These are phyloP conservation scores for Stigmatopora argus DNA, from an alignment of 2,113 vertebrate species.

Conservation along the genomic window DNA sequence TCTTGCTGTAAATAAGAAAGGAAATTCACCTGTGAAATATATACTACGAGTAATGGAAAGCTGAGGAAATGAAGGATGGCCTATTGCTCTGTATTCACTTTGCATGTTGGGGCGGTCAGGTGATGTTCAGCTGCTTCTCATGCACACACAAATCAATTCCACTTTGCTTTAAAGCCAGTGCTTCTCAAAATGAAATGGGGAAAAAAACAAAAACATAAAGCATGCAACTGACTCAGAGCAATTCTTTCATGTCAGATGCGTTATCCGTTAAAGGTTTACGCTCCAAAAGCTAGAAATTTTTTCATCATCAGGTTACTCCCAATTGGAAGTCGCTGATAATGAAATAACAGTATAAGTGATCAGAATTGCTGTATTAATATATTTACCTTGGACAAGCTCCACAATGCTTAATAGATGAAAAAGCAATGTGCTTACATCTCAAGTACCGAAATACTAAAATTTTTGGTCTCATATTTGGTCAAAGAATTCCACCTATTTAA, in stretches of 20 bases:
- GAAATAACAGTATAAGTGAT: constrained; percentile 20
- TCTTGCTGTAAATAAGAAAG: constrained; percentile 67
- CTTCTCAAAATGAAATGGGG: not conserved
- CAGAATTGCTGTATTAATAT: constrained; percentile 9
- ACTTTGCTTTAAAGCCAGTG: constrained; percentile 1
- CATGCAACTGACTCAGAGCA: not conserved
- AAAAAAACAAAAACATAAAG: constrained; percentile 17
- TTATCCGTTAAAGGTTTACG: constrained; percentile 33
- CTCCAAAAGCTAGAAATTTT: constrained; percentile 26
- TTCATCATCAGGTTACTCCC: constrained; percentile 9
- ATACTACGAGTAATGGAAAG: constrained; percentile 52
- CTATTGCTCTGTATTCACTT: constrained; percentile 46
- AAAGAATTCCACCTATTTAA: no score
- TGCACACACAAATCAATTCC: constrained; percentile 2
- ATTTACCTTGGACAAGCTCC: constrained; percentile 24
- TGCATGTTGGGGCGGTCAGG: constrained; percentile 29
- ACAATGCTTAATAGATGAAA: constrained; percentile 27
- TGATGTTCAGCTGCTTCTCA: constrained; percentile 21
- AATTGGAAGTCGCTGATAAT: constrained; percentile 22
- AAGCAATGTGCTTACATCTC: constrained; percentile 13
- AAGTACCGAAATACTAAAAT: constrained; percentile 8
- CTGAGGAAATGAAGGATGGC: constrained; percentile 41
- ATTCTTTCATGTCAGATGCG: constrained; percentile 24
- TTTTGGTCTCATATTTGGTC: no score
- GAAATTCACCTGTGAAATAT: constrained; percentile 52